These are phyloP conservation scores for Harpagoxenus sublaevis DNA, from an alignment of 2,888 invertebrate species.

Conservation along the genomic window DNA sequence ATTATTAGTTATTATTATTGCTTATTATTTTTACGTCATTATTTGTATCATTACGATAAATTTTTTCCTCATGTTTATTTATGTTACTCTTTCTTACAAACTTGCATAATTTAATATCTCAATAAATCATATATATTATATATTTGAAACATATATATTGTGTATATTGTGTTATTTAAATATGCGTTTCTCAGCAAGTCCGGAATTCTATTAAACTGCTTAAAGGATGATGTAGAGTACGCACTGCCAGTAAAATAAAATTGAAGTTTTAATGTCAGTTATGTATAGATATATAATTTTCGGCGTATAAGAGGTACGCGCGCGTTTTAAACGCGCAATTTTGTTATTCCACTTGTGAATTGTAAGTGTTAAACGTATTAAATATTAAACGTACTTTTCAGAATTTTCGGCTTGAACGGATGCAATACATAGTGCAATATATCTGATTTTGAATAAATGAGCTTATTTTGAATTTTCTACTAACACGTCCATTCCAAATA, in stretches of 20 bases:
- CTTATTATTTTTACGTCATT: conserved; percentile 40
- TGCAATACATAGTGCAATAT: conserved; percentile 37
- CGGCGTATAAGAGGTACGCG: conserved; percentile 24
- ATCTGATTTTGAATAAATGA: conserved; percentile 52
- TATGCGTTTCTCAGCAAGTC: conserved; percentile 46
- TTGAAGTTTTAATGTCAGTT: conserved; percentile 44
- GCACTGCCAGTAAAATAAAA: conserved; percentile 69
- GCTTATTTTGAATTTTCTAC: conserved; percentile 66
- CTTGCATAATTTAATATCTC: conserved; percentile 55
- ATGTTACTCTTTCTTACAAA: conserved; percentile 60
- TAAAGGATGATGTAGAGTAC: conserved; percentile 72
- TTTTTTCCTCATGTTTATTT: conserved; percentile 53
- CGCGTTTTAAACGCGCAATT: neutral
- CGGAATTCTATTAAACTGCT: conserved; percentile 70
- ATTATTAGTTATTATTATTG: conserved; percentile 45
- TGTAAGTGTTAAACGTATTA: conserved; percentile 1
- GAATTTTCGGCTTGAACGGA: conserved; percentile 27
- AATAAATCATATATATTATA: conserved; percentile 55
- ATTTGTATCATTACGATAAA: conserved; percentile 52
- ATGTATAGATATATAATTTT: conserved; percentile 8
- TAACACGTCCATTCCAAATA: conserved; percentile 64
- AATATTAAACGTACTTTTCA: conserved; percentile 15
- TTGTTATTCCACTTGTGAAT: conserved; percentile 36
- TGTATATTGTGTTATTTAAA: conserved; percentile 55
- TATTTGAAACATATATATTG: conserved; percentile 51